Conservation (phyloP, 2,113 vertebrate species). For the Crotalus tigris region DNA sequence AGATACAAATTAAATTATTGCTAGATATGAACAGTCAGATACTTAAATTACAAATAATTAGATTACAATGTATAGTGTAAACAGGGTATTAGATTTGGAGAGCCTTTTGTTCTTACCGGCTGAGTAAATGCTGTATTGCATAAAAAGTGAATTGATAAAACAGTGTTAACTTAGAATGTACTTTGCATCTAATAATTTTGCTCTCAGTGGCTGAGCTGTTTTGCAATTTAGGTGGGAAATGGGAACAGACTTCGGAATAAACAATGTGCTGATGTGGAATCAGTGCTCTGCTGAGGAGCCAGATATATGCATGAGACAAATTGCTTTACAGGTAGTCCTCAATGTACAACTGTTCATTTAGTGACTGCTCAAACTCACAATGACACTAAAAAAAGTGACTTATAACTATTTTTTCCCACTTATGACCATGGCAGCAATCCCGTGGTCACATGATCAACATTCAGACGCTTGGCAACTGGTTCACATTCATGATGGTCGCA, state of each 20-base stretch:
- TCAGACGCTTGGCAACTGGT: not conserved
- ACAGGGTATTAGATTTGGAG: not conserved
- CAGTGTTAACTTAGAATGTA: not conserved
- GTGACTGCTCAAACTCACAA: not conserved
- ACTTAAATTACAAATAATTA: not conserved
- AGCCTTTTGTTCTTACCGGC: not conserved
- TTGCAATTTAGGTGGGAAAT: not conserved
- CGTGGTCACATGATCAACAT: not conserved
- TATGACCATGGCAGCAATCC: not conserved
- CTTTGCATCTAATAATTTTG: constrained; percentile 4
- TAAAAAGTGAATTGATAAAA: not conserved
- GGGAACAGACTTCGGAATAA: not conserved
- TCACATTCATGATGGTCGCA: not conserved
- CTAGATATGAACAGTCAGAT: not conserved
- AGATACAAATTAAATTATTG: not conserved
- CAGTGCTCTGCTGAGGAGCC: not conserved
- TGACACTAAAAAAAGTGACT: not conserved
- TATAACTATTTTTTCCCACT: not conserved
- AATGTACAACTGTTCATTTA: not conserved
- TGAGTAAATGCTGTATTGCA: not conserved
- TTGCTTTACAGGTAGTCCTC: not conserved
- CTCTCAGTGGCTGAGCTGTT: fast-evolving
- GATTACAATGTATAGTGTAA: not conserved
- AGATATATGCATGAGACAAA: not conserved
- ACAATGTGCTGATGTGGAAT: not conserved